Base-by-base conservation (phyloP, 2,888 invertebrate species). In the Trachelus stipa region DNA sequence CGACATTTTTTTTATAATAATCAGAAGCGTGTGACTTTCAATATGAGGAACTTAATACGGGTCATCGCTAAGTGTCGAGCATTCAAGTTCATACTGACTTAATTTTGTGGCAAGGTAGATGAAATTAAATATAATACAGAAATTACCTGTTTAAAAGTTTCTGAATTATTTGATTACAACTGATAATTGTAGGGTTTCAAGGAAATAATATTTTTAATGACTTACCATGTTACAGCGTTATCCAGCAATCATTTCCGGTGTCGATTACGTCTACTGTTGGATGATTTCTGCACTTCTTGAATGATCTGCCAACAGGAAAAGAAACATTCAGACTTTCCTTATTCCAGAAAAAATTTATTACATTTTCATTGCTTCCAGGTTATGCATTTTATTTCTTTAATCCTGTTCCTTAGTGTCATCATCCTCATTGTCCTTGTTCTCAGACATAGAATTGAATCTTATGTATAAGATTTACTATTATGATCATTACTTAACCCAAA, bases 251-350 rank as follows among this genome's bases (percentile, higher is more conserved):
- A 73, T 74, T 31, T 77, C 74, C 35, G 73, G 69, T 35, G 56
- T 73, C 68, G 68, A 74, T 68, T 73, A 34, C 76, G 34, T 73
- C 68, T 68, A 33, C 31, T 73, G 73, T 77, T 31, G 56, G 37
- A 56, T 6, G 56, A 77, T 11, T 33, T 31, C 15, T 73, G 77
- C 69, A 68, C 68, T 23, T 77, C 77, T 68, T 31, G 69, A 73
- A 77, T 77, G 71, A 77, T 77, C 77, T 77, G 77, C 12, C 34
- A 76, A 31, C 15, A n/a, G 34, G 35, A 73, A 73, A 23, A 15
- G 12, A 73, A 33, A 12, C 12, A 40, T 56, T 69, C 34, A 11
- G 15, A 69, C 56, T 56, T 56, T 56, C 56, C 56, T 23, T 56
- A 56, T 56, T 56, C 2, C 23, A 56, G 56, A 56, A 56, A 56